Base-by-base conservation (phyloP, 2,888 invertebrate genomes). In the Cheiracanthium punctorium region DNA sequence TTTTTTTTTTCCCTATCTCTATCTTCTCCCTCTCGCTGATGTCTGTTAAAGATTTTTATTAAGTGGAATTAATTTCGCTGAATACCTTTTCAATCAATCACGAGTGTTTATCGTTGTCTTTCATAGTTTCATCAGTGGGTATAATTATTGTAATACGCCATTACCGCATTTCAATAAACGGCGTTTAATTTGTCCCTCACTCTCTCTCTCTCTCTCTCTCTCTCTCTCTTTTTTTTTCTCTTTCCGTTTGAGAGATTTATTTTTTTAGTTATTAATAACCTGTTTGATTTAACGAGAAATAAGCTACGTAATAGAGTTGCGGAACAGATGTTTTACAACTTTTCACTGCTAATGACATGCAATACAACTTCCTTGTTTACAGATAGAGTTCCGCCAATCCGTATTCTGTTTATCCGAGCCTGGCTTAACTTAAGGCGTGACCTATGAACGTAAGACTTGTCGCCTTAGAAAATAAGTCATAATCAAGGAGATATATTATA, bases 91-190 rank as follows among this genome's bases (percentile, higher is more conserved):
- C 79, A n/a, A 85, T 85, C 77, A 58, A 85, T 85, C 84, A 85
- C n/a, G 17, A 28, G 24, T 74, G 79, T 85, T 85, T 85, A 85
- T 85, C 52, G 37, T 79, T 67, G 17, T 75, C 41, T 43, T 69
- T 65, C 71, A 24, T 32, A 41, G 72, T 72, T 70, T 74, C 69
- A 76, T 82, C 84, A 85, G 73, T 28, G 58, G 52, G 73, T 64
- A 37, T 67, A 79, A 79, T 85, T 79, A 85, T 70, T 85, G 58
- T 74, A 73, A 85, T 79, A 72, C 67, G 70, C 69, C 30, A 79
- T 79, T 85, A 79, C 79, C 74, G 29, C 84, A 79, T 74, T 37
- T 85, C 84, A 69, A 79, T 76, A 85, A 79, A 85, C 84, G 69
- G 37, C 20, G 33, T 69, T 69, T 69, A 33, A 33, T 69, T 69